phyloP scores from a whole-genome alignment of 2,797 vertebrate genomes.

The Threskiornis aethiopicus region DNA sequence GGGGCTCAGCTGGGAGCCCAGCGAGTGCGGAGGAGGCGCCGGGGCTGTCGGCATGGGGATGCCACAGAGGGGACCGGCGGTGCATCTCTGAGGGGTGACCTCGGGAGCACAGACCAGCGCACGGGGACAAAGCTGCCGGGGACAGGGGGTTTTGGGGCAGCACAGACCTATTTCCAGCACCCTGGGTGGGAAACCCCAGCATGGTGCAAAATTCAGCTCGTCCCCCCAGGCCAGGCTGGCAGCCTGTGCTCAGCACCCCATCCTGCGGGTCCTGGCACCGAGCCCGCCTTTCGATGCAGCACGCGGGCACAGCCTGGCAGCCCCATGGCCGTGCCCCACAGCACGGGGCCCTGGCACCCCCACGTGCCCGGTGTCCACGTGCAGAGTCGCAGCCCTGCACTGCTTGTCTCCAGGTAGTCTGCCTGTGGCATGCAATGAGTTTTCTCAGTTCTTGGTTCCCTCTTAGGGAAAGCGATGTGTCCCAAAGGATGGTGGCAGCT shows the following conservation, averaged over 20 bases:
- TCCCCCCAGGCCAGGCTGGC: background rate
- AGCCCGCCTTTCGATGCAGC: background rate
- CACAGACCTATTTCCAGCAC: background rate
- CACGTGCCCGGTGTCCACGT: rapidly evolving
- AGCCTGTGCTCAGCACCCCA: background rate
- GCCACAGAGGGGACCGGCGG: rapidly evolving
- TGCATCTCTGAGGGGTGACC: background rate
- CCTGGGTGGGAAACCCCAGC: background rate
- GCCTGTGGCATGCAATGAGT: too few relatives aligned
- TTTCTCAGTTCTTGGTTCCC: background rate
- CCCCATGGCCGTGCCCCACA: background rate
- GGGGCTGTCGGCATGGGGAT: background rate
- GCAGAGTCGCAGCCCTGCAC: background rate
- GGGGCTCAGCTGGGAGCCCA: background rate
- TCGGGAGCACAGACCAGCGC: background rate
- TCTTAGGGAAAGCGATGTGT: background rate
- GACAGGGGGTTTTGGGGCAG: background rate
- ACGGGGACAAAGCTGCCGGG: background rate
- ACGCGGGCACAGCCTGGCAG: background rate
- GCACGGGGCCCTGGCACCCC: background rate
- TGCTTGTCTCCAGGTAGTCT: background rate
- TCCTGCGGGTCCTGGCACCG: rapidly evolving
- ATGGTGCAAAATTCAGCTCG: rapidly evolving
- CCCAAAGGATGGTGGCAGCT: background rate
- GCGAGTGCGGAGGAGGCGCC: rapidly evolving